Evolutionary conservation across 2,113 vertebrate genomes (phyloP).

Genomic region (Mirounga angustirostris): DNA sequence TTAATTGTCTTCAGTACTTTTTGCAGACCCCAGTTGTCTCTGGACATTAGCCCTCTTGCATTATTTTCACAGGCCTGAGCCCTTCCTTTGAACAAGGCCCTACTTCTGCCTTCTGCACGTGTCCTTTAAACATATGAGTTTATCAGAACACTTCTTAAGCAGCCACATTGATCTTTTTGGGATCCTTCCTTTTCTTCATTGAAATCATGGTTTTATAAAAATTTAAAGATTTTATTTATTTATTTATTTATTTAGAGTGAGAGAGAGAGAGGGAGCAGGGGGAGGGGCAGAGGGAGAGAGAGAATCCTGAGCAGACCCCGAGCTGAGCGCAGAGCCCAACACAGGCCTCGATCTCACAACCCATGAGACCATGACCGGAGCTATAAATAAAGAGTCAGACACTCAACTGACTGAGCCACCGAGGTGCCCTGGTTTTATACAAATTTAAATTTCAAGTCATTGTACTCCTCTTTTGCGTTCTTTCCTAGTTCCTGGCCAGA

Average conservation of each 20-base stretch:
- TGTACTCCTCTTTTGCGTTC: background rate
- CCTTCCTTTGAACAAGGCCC: background rate
- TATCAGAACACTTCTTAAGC: background rate
- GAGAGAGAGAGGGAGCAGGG: background rate
- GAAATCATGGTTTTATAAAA: background rate
- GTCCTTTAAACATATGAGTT: background rate
- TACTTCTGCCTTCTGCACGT: background rate
- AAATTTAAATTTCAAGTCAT: background rate
- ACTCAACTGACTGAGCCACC: background rate
- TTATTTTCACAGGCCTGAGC: background rate
- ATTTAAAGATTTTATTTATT: background rate
- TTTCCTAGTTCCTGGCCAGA: background rate
- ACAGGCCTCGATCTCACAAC: background rate
- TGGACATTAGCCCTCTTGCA: background rate
- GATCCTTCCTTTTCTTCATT: background rate
- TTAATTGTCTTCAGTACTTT: background rate
- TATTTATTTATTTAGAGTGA: background rate
- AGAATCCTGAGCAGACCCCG: background rate
- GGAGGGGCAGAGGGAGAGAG: background rate
- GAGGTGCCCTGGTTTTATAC: background rate
- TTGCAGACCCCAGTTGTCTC: background rate
- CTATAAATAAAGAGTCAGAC: background rate
- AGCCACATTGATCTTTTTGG: background rate
- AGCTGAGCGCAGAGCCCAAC: background rate
- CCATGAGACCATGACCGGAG: background rate